A percentile compares a stretch with the other conserved stretches of the same genome.
Conservation (phyloP, 1,140 invertebrate genomes). For the Berghia stephanieae region DNA sequence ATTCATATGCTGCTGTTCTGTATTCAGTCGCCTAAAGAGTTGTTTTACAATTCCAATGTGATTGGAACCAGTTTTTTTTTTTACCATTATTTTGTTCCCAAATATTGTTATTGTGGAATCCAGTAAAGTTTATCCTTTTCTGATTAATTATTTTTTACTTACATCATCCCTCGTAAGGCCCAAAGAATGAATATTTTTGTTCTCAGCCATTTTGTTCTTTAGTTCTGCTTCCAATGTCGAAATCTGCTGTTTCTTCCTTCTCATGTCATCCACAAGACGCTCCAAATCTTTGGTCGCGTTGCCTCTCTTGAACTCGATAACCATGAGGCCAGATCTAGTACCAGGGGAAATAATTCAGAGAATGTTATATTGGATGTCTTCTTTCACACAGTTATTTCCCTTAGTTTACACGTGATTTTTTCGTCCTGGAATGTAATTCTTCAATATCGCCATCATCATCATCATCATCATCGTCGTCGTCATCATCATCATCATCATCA, state of each 20-base stretch:
- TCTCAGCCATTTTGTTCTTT: constrained; percentile 41
- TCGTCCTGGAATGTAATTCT: background rate
- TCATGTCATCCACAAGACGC: constrained; percentile 48
- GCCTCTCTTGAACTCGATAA: constrained; percentile 60
- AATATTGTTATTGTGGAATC: too few species aligned
- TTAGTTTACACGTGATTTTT: background rate
- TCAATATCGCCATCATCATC: background rate
- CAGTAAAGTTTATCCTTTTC: too few species aligned
- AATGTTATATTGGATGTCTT: background rate
- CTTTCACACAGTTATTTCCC: background rate
- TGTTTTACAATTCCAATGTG: too few species aligned
- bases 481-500: constrained; percentile 27
- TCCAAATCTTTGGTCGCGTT: constrained; percentile 55
- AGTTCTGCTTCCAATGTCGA: constrained; percentile 49
- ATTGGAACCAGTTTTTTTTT: too few species aligned
- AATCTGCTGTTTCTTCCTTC: constrained; percentile 43
- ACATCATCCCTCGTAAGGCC: constrained; percentile 47
- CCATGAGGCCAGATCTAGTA: constrained; percentile 57
- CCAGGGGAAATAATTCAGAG: background rate
- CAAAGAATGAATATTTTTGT: constrained; percentile 41
- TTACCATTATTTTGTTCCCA: too few species aligned
- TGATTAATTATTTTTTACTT: too few species aligned
- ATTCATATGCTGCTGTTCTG: too few species aligned
- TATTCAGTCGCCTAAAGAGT: too few species aligned
- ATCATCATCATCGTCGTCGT: constrained; percentile 28